These are phyloP conservation scores for Cryptus armator DNA, from an alignment of 2,888 invertebrate species.

Conservation along the genomic window DNA sequence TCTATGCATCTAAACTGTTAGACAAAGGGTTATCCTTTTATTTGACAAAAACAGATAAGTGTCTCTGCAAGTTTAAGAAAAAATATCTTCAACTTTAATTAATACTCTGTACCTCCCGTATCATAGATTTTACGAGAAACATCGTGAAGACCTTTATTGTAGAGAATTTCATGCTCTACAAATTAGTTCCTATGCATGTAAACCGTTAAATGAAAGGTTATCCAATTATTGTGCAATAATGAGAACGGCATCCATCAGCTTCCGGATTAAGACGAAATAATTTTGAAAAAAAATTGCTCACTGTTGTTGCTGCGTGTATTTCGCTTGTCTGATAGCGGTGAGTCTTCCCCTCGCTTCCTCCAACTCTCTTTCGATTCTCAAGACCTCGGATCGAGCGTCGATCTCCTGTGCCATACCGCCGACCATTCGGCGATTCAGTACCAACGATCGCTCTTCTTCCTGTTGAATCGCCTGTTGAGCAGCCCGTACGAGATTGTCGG, in stretches of 20 bases:
- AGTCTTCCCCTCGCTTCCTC: conserved; percentile 96
- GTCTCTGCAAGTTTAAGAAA: no score
- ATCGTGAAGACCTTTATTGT: not conserved
- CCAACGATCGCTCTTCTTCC: conserved; percentile 96
- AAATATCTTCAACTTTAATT: no score
- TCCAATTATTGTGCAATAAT: not conserved
- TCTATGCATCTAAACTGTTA: not conserved
- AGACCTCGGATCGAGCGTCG: conserved; percentile 95
- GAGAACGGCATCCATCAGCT: not conserved
- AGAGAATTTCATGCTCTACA: not conserved
- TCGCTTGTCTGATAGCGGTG: conserved; percentile 96
- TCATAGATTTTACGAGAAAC: not conserved
- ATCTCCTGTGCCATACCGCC: conserved; percentile 99
- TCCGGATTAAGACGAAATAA: not conserved
- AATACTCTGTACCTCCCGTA: no score
- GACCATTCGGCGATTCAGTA: conserved; percentile 97
- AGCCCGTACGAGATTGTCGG: conserved; percentile 98
- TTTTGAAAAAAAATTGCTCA: conserved; percentile 49
- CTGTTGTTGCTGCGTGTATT: conserved; percentile 87
- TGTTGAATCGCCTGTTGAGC: conserved; percentile 96
- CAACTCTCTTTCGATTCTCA: conserved; percentile 97
- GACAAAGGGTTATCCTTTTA: not conserved
- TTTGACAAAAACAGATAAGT: not conserved
- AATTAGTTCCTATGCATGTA: not conserved
- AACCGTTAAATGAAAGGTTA: not conserved